Conservation (phyloP, 1,140 invertebrate genomes). For the Apis cerana region DNA sequence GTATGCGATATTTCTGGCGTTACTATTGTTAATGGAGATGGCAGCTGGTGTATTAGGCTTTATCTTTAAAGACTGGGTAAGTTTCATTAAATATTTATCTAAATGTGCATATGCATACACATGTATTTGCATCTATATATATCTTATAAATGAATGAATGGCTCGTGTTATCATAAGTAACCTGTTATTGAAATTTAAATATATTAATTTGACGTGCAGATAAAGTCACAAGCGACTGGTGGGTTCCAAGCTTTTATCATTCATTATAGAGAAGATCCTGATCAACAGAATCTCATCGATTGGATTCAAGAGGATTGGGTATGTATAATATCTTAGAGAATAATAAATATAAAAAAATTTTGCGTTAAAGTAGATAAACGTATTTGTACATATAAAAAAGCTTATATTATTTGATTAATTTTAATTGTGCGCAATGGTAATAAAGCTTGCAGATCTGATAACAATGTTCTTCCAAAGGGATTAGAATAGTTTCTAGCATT, state of each 20-base stretch:
- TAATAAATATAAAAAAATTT: no score
- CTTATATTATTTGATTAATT: no score
- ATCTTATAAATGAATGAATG: no score
- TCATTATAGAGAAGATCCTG: constrained; percentile 97
- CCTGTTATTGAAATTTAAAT: not conserved
- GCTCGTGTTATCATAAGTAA: no score
- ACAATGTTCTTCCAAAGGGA: no score
- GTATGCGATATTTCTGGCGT: constrained; percentile 96
- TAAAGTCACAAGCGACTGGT: constrained; percentile 94
- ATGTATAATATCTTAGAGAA: constrained; percentile 63
- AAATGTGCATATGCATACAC: no score
- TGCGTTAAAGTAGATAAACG: no score
- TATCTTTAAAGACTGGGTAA: constrained; percentile 98
- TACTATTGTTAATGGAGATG: constrained; percentile 94
- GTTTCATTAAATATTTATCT: not conserved
- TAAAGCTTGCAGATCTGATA: no score
- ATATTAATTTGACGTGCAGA: constrained; percentile 81
- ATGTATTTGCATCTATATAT: not conserved
- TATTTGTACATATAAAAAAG: no score
- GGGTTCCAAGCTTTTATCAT: constrained; percentile 97
- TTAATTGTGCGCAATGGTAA: no score
- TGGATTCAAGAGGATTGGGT: constrained; percentile 99
- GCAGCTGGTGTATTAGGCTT: constrained; percentile 95
- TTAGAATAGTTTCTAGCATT: no score
- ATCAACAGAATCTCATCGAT: constrained; percentile 98